Base-by-base conservation (phyloP, 2,113 vertebrate species). In the Istiophorus platypterus region DNA sequence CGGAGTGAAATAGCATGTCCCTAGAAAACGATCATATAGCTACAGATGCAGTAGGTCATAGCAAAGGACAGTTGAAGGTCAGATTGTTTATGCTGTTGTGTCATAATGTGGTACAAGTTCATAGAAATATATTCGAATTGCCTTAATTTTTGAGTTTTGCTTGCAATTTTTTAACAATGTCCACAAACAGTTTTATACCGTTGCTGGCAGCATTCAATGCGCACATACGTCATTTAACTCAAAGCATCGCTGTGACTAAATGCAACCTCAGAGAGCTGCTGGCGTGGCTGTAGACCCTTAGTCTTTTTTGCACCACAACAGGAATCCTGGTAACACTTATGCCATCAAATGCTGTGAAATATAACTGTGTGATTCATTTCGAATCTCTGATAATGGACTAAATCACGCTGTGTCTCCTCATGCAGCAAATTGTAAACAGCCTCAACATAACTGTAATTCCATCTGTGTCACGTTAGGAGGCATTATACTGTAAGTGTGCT, bases 1-100 rank as follows among this genome's bases (percentile, higher is more conserved):
- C 17, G 14, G 45, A 72, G 49, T 6, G 73, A 64, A 82, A 59
- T 61, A 79, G 15, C 73, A 78, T 29, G 58, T 73, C 39, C 51
- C 31, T 39, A 31, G 69, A 85, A 74, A 69, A 51, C 63, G 41
- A n/a, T 39, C 47, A 20, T 20, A 0, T 15, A 57, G 82, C 49
- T 18, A 57, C 54, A n/a, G 45, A 67, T 13, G 63, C 69, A 47
- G 74, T 31, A 41, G 63, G 41, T 77, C 31, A 37, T 47, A 49
- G 29, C 2, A 11, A 81, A 56, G 54, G 42, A 63, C 72, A 59
- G 54, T 76, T 61, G n/a, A 59, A 39, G 57, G 34, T 74, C 61
- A 62, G 17, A 45, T 13, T 54, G 54, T 74, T 67, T 54, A 27
- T 51, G 59, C 67, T 76, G 42, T 7, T 47, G 54, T 74, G 62